Base-by-base conservation (phyloP, 2,888 invertebrate genomes). In the Melinaea menophilus region DNA sequence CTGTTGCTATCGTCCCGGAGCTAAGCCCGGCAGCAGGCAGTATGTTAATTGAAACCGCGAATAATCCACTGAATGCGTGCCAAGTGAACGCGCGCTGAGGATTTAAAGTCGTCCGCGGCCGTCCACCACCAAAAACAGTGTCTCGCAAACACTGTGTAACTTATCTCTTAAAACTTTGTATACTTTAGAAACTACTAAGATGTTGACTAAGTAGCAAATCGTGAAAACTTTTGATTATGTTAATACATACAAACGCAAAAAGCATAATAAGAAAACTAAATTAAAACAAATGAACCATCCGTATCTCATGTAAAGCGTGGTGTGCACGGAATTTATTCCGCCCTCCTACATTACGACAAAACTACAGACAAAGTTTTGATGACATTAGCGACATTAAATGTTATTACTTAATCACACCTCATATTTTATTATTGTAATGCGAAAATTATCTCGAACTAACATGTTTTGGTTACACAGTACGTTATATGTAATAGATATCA, bases 41-140 rank as follows among this genome's bases (percentile, higher is more conserved):
- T 62, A 58, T 62, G 56, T 41, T 63, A 63, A 59, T 59, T 55
- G 59, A 59, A 48, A 63, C 55, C 51, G 56, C 46, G 55, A 51
- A 59, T 63, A 63, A 63, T 59, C 48, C 56, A 54, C 56, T 56
- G 56, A 63, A 41, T 63, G 34, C 57, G 57, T 54, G 61, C 61
- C 57, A 37, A 34, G 48, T 56, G 56, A 33, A 37, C 56, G 59
- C 56, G 37, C 41, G 12, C 35, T 33, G 33, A 9, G 59, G 45
- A 62, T 58, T 58, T 56, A 46, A 62, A 46, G 55, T 33, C 35
- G n/a, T 13, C 41, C 35, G 60, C 47, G 5, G 45, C 37, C 37
- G 37, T 7, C 37, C 37, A 5, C 9, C 2, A 41, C 5, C 41
- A 9, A 41, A 22, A 41, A 41, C 41, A 41, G 4, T 37, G 41